Conservation (phyloP, 2,113 vertebrate genomes). For the Lonchura striata region DNA sequence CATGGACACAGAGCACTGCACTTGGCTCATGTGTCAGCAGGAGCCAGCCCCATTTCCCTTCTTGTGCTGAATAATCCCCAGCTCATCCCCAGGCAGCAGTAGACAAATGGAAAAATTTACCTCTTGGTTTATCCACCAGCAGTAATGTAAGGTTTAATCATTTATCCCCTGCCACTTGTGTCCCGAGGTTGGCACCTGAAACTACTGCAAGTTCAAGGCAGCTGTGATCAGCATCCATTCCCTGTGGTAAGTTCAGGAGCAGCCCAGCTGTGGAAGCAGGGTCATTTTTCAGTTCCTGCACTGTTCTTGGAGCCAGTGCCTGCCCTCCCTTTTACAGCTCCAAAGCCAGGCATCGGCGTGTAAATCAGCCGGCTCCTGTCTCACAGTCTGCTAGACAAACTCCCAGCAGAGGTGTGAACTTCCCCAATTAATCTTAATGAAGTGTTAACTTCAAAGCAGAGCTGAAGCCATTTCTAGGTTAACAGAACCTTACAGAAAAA, state of each 20-base stretch:
- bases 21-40: not conserved
- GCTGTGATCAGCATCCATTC: not conserved
- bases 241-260: not conserved
- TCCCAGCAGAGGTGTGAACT: constrained; percentile 63
- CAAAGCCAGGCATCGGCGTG: not conserved
- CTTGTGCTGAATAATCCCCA: not conserved
- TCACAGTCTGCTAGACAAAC: constrained; percentile 37
- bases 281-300: not conserved
- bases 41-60: not conserved
- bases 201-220: not conserved
- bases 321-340: not conserved
- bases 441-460: constrained; percentile 67
- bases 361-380: constrained; percentile 38
- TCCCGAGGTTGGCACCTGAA: not conserved
- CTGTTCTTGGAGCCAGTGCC: not conserved
- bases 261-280: not conserved
- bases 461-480: constrained; percentile 52
- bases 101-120: constrained; percentile 30
- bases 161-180: not conserved
- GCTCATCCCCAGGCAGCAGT: not conserved
- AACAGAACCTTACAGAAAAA: constrained; percentile 22
- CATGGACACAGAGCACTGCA: not conserved
- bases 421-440: constrained; percentile 68
- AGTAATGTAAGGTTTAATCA: not conserved
- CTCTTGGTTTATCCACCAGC: not conserved